Conservation (phyloP, 2,888 invertebrate genomes). For the Thymelicus sylvestris region DNA sequence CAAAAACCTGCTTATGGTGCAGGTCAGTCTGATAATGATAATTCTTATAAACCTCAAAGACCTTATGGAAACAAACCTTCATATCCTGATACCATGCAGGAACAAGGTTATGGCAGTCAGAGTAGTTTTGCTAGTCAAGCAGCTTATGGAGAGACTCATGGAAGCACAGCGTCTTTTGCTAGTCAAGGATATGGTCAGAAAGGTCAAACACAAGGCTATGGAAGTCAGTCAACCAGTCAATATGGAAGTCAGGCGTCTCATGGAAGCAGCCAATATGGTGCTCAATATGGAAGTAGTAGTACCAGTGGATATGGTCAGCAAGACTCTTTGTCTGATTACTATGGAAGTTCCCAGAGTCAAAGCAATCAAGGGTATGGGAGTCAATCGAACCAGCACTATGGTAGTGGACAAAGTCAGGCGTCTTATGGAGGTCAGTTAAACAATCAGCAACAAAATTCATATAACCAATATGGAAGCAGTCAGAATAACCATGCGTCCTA, state of each 20-base stretch:
- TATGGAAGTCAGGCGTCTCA: constrained; percentile 24
- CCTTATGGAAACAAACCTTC: constrained; percentile 41
- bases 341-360: constrained; percentile 19
- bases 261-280: constrained; percentile 1
- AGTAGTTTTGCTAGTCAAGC: constrained; percentile 44
- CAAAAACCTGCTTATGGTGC: constrained; percentile 38
- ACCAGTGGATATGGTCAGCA: constrained; percentile 35
- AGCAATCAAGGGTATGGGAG: constrained; percentile 28
- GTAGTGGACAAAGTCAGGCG: constrained; percentile 34
- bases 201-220: constrained; percentile 33
- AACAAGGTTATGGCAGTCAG: constrained; percentile 41
- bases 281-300: constrained; percentile 32
- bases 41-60: constrained; percentile 17
- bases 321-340: constrained; percentile 3
- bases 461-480: constrained; percentile 14
- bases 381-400: constrained; percentile 33
- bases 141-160: constrained; percentile 44
- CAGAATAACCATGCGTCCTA: constrained; percentile 21
- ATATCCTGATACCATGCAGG: constrained; percentile 39
- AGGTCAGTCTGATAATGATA: constrained; percentile 29
- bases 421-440: constrained; percentile 40
- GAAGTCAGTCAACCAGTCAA: constrained; percentile 30
- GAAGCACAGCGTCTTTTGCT: constrained; percentile 38
- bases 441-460: constrained; percentile 36
- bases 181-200: constrained; percentile 40